phyloP scores from a whole-genome alignment of 2,888 invertebrate species.

The Piscicola geometra region DNA sequence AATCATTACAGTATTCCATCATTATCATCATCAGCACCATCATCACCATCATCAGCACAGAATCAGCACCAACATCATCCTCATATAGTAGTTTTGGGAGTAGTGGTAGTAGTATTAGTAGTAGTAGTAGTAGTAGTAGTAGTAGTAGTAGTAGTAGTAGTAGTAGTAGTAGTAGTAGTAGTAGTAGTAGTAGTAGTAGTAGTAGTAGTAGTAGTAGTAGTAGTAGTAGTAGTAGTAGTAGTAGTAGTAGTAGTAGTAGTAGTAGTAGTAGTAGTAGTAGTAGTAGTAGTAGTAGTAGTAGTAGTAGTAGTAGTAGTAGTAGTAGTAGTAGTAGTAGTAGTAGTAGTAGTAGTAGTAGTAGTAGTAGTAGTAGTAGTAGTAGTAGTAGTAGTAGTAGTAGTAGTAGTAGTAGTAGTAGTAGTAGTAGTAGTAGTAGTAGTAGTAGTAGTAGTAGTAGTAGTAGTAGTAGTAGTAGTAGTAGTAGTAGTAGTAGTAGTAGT shows the following conservation, averaged over 20 bases:
- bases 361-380: conserved; percentile 29
- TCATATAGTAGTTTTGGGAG: conserved; percentile 16
- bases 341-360: conserved; percentile 29
- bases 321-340: conserved; percentile 29
- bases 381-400: conserved; percentile 28
- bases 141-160: conserved; percentile 29
- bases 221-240: conserved; percentile 29
- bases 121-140: conserved; percentile 29
- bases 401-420: conserved; percentile 29
- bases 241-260: conserved; percentile 28
- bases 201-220: conserved; percentile 29
- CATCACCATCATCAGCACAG: too few species aligned
- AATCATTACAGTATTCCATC: too few species aligned
- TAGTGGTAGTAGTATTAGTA: conserved; percentile 25
- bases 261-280: conserved; percentile 29
- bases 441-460: conserved; percentile 23
- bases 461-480: conserved; percentile 31
- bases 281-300: conserved; percentile 29
- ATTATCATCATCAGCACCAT: too few species aligned
- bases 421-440: conserved; percentile 27
- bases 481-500: conserved; percentile 32
- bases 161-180: conserved; percentile 29
- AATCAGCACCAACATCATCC: too few species aligned
- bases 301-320: conserved; percentile 29
- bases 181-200: conserved; percentile 28